phyloP scores from a whole-genome alignment of 1,140 invertebrate species.

The Drosophila nannoptera region DNA sequence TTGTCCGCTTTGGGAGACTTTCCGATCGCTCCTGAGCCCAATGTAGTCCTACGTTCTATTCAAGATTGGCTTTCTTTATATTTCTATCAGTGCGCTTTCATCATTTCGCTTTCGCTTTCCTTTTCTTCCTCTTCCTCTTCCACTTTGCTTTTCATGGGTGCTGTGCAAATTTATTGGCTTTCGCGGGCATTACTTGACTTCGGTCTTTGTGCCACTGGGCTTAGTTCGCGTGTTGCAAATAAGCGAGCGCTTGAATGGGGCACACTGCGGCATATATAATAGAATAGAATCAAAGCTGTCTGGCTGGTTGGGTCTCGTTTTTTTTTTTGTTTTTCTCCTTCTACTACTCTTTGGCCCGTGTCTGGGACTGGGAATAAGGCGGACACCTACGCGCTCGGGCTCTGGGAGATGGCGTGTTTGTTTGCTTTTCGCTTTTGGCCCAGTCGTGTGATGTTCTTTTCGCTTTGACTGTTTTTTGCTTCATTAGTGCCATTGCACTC shows the following conservation, averaged over 20 bases:
- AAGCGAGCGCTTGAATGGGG: slow-evolving; percentile 36
- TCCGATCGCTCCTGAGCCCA: neutral
- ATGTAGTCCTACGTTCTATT: slow-evolving; percentile 12
- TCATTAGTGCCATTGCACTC: slow-evolving; percentile 74
- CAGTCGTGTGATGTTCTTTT: slow-evolving; percentile 24
- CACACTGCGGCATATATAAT: slow-evolving; percentile 15
- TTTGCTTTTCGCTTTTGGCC: slow-evolving; percentile 70
- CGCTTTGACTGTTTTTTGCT: slow-evolving; percentile 21
- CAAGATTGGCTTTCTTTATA: slow-evolving; percentile 7
- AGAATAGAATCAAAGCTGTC: slow-evolving; percentile 42
- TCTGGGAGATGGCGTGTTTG: slow-evolving; percentile 59
- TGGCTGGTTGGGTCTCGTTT: slow-evolving; percentile 12
- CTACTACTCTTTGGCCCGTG: neutral
- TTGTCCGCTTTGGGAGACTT: too few species aligned
- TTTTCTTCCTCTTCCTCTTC: neutral
- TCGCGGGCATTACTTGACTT: slow-evolving; percentile 50
- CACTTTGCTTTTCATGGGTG: slow-evolving; percentile 22
- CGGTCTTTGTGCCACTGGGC: slow-evolving; percentile 30
- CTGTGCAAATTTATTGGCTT: slow-evolving; percentile 63
- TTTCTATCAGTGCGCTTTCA: slow-evolving; percentile 44
- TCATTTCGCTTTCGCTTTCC: slow-evolving; percentile 42
- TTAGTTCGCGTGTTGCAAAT: slow-evolving; percentile 63
- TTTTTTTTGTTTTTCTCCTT: neutral
- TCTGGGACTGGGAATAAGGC: slow-evolving; percentile 46
- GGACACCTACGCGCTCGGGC: slow-evolving; percentile 20